These are phyloP conservation scores for Chroicocephalus ridibundus DNA, from an alignment of 2,113 vertebrate genomes.

Conservation along the genomic window DNA sequence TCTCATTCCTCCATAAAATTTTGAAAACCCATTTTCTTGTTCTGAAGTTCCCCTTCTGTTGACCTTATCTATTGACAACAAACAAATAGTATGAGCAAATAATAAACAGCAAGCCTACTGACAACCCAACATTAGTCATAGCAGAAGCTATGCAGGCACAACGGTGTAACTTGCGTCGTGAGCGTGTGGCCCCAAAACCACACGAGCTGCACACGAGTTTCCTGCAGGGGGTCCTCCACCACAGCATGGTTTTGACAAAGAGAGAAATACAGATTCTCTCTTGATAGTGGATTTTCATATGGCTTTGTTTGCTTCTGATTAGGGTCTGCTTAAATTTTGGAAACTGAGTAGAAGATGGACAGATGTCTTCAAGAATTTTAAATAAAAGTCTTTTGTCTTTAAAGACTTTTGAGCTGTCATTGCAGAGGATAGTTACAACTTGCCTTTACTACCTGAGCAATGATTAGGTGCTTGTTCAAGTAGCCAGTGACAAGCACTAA, in stretches of 20 bases:
- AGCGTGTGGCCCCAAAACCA: accelerated
- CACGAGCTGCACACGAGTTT: accelerated
- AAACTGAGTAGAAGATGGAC: neutral
- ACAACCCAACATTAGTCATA: neutral
- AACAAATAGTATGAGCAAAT: neutral
- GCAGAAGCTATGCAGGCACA: neutral
- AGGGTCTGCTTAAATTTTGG: neutral
- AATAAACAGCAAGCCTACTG: neutral
- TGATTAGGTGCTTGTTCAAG: neutral
- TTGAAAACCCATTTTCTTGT: neutral
- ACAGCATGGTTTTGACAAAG: neutral
- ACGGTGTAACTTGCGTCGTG: accelerated
- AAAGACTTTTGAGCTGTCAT: neutral
- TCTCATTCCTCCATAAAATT: neutral
- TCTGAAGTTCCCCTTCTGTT: neutral
- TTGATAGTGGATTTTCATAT: neutral
- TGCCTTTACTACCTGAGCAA: neutral
- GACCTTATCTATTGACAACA: accelerated
- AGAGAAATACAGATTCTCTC: neutral
- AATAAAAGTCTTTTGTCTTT: neutral
- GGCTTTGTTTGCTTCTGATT: neutral
- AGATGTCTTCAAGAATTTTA: neutral
- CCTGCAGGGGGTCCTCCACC: neutral
- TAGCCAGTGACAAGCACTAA: neutral
- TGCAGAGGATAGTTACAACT: neutral